Evolutionary conservation across 2,888 invertebrate species (phyloP), one percentile per base, ranked within the genome.

Genomic region (Leptinotarsa rubiginosa): DNA sequence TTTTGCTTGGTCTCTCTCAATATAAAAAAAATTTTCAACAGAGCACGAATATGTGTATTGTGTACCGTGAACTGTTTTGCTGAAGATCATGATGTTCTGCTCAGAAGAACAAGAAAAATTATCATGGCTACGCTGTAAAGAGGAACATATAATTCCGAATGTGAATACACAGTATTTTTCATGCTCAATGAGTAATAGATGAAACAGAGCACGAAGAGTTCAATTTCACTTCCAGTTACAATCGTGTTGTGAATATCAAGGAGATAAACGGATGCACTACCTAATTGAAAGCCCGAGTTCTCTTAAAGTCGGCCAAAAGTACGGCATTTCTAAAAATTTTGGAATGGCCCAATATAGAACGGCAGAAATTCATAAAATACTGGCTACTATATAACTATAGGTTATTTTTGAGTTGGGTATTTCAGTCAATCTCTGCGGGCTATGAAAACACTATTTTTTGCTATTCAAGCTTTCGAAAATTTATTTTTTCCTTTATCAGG

Each of bases 211-310:
- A 69, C 20, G 69, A 56, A 69, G 15, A 41, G 67, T 22, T 49
- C n/a, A 67, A 56, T 69, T 69, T 69, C 69, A 69, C 69, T 69
- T 69, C 69, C 20, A 47, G 41, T 47, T 20, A 69, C 47, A 56
- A 47, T 47, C 16, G 20, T 31, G 62, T 15, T 13, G 3, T 59
- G 59, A 25, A 12, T 22, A 3, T 59, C 7, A 31, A n/a, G 62
- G 62, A 31, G 22, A 31, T 31, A 31, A 62, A 62, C 18, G 15
- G n/a, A 15, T 25, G 22, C 22, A 22, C n/a, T n/a, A n/a, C n/a
- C 4, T 22, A 13, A 15, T 56, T 22, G 22, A 13, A 52, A 10
- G 4, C 15, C 16, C 22, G 16, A 56, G 12, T 15, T 22, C 22
- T 22, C 56, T 16, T 50, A 50, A 5, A 16, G 50, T 50, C 4